These are phyloP conservation scores for Metalampra italica DNA, from an alignment of 2,888 invertebrate genomes.

Conservation along the genomic window DNA sequence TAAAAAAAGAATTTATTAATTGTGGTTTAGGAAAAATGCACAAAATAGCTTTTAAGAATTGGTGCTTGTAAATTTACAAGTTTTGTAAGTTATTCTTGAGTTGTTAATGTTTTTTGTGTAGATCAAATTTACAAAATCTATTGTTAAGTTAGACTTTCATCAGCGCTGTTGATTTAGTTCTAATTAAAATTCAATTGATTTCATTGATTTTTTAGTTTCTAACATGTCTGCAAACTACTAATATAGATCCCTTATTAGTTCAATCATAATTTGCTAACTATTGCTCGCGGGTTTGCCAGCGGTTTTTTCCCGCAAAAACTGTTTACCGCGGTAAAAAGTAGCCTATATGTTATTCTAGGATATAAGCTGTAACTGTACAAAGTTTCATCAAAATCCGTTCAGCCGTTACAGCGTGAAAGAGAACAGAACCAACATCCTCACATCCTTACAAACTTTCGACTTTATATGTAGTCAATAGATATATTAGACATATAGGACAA, in stretches of 20 bases:
- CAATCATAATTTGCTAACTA: neutral
- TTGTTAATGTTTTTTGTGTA: neutral
- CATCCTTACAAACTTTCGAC: too few relatives aligned
- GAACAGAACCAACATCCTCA: too few relatives aligned
- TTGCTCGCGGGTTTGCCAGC: too few relatives aligned
- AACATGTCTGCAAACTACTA: conserved; percentile 11
- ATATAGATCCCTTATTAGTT: neutral
- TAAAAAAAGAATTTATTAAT: neutral
- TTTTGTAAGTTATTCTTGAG: neutral
- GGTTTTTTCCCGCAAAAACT: too few relatives aligned
- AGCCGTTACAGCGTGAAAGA: too few relatives aligned
- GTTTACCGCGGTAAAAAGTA: too few relatives aligned
- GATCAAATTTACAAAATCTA: neutral
- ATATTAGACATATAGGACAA: too few relatives aligned
- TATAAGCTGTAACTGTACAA: too few relatives aligned
- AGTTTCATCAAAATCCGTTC: too few relatives aligned
- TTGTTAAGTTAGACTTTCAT: neutral
- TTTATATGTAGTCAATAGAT: too few relatives aligned
- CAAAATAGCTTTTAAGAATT: conserved; percentile 6
- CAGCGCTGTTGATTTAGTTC: conserved; percentile 5
- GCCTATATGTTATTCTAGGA: too few relatives aligned
- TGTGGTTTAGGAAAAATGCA: neutral
- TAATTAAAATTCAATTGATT: conserved; percentile 10
- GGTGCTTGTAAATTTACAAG: conserved; percentile 8
- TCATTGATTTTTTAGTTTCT: conserved; percentile 3